Evolutionary conservation across 2,113 vertebrate species (phyloP).

Genomic region (Psilopsiagon aurifrons): DNA sequence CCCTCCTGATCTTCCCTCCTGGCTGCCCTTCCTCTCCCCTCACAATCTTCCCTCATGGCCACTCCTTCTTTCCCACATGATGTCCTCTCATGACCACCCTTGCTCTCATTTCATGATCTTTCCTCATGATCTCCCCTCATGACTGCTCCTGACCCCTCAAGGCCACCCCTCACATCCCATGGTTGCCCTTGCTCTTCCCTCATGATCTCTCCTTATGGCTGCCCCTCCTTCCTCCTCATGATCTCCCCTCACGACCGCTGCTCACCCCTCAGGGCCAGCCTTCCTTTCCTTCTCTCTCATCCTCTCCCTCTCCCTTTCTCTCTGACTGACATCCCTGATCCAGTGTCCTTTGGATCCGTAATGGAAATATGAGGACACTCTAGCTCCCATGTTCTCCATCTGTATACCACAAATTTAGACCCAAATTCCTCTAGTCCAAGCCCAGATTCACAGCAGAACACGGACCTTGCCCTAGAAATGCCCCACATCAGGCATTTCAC

Average conservation of each 20-base stretch:
- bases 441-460: background rate
- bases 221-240: background rate
- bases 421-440: background rate
- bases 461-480: background rate
- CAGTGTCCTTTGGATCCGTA: background rate
- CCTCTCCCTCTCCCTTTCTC: background rate
- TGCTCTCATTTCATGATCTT: background rate
- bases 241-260: background rate
- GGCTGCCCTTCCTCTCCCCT: too few relatives aligned
- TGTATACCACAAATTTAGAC: background rate
- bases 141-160: background rate
- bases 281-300: background rate
- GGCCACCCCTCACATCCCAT: background rate
- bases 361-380: background rate
- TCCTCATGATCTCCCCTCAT: background rate
- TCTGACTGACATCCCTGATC: background rate
- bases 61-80: background rate
- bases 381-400: background rate
- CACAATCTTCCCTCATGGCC: background rate
- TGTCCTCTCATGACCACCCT: background rate
- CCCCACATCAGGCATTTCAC: background rate
- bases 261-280: background rate
- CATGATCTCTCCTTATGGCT: background rate
- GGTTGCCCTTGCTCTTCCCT: background rate
- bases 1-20: accelerated